phyloP scores from a whole-genome alignment of 2,113 vertebrate genomes.

The Kobus ellipsiprymnus region DNA sequence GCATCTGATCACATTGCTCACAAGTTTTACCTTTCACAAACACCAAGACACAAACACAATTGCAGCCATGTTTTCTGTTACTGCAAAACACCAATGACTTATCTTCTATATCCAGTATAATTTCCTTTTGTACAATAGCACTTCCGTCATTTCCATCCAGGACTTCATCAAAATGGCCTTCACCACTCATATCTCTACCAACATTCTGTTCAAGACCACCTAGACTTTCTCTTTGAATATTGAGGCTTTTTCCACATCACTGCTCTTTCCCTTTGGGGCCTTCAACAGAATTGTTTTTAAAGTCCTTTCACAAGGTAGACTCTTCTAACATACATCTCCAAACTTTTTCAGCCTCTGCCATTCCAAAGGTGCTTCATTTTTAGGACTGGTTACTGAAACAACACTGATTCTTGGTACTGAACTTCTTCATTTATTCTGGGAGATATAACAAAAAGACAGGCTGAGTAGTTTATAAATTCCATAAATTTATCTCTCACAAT shows the following conservation, averaged over 20 bases:
- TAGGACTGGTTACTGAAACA: neutral
- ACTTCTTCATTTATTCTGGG: neutral
- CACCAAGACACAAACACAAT: neutral
- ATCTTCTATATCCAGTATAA: neutral
- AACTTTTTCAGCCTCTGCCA: neutral
- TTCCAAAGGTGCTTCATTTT: neutral
- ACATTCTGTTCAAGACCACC: neutral
- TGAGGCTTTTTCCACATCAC: neutral
- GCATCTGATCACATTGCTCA: neutral
- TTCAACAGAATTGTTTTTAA: neutral
- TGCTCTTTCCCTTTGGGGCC: too few relatives aligned
- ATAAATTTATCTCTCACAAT: neutral
- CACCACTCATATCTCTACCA: neutral
- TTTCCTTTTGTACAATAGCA: neutral
- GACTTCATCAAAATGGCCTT: neutral
- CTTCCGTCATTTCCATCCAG: neutral
- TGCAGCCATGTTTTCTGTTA: neutral
- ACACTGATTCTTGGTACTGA: neutral
- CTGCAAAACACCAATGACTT: neutral
- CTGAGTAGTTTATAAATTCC: neutral
- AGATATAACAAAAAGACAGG: neutral
- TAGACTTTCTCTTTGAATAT: neutral
- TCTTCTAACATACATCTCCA: neutral
- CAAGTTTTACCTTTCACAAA: neutral
- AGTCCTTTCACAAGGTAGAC: neutral